Evolutionary conservation across 2,888 invertebrate genomes (phyloP).

Genomic region (Tortrix viridana): DNA sequence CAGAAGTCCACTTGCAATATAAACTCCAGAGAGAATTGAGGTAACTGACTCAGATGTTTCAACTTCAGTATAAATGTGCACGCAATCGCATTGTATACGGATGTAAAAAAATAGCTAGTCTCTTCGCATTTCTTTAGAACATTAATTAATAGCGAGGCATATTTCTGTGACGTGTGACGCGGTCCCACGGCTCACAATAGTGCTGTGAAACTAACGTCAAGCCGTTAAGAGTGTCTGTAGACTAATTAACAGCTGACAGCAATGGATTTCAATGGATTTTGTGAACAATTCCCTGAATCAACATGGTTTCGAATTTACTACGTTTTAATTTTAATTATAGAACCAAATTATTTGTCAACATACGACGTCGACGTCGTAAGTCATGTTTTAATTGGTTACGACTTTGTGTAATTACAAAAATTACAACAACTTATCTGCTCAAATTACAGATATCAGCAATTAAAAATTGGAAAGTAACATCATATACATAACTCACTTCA

Average conservation of each 20-base stretch:
- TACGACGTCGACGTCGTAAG: too few relatives aligned
- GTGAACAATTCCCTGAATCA: too few relatives aligned
- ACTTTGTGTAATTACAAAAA: too few relatives aligned
- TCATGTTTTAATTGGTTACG: too few relatives aligned
- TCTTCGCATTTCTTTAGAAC: constrained; percentile 16
- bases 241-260: background rate
- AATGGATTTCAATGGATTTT: too few relatives aligned
- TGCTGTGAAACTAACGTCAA: constrained; percentile 25
- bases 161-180: constrained; percentile 35
- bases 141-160: constrained; percentile 26
- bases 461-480: too few relatives aligned
- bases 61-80: constrained; percentile 20
- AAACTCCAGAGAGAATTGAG: background rate
- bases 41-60: background rate
- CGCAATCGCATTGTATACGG: constrained; percentile 25
- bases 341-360: too few relatives aligned
- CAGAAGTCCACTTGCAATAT: background rate
- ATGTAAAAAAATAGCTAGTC: constrained; percentile 19
- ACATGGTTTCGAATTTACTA: too few relatives aligned
- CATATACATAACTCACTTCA: too few relatives aligned
- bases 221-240: constrained; percentile 2
- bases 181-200: constrained; percentile 34
- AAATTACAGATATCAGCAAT: too few relatives aligned
- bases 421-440: too few relatives aligned
- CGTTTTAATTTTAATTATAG: too few relatives aligned